Base-by-base conservation (phyloP, 2,113 vertebrate genomes). In the Chloropsis hardwickii region DNA sequence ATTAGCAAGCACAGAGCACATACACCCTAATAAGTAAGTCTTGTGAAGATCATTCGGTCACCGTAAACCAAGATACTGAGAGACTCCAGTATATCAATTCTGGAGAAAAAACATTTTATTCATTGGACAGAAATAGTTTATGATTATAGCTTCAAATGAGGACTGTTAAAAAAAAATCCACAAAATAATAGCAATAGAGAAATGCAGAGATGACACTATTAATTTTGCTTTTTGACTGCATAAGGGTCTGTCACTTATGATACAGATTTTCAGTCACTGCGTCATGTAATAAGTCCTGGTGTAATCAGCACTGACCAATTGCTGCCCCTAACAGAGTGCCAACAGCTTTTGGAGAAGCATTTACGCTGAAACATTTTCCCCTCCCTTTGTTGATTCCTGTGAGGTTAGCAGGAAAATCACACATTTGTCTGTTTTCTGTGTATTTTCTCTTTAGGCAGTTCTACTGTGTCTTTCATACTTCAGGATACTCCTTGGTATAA, bases 341-440 rank as follows among this genome's bases (percentile, higher is more conserved):
- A 2, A 12, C 22, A 81, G 16, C 9, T 56, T 85, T 54, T 74
- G 24, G 21, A 70, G 20, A 64, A 50, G 11, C 9, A 48, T 22
- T 22, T n/a, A 28, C 1, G 2, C 10, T 74, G 37, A 54, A 25
- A 6, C 1, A 9, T 60, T 58, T 20, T 2, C 19, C 7, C 3
- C 4, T 61, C 14, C 4, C 4, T 33, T 51, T 58, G 14, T 20
- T 56, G 33, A 21, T 10, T 74, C 22, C 10, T 20, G 5, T 13
- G 27, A 31, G 12, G 4, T 70, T 62, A 74, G 33, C 7, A 72
- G 48, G 14, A 61, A 91, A 77, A 64, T 39, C n/a, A 40, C 11
- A 51, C 3, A 37, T 70, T 51, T 57, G 5, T 44, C 28, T 65
- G 6, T 53, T 88, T 92, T 37, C 8, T 77, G 25, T 53, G 10